These are phyloP conservation scores for Stegana nigrithorax DNA, from an alignment of 2,888 invertebrate species.

Conservation along the genomic window DNA sequence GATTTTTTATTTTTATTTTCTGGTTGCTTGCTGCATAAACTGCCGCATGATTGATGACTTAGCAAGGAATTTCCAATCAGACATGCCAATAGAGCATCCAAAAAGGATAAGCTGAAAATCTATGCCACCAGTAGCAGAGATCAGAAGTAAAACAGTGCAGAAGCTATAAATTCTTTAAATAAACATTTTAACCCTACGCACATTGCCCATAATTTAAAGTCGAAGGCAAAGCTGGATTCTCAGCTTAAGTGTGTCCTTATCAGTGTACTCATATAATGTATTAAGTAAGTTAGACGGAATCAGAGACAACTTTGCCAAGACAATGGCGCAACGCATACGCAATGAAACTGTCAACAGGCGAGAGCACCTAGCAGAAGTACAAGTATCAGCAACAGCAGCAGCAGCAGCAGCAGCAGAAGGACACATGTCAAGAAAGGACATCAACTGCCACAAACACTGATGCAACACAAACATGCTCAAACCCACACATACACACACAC, in stretches of 20 bases:
- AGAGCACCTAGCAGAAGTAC: neutral
- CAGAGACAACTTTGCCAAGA: neutral
- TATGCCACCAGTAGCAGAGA: neutral
- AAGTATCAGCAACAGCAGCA: neutral
- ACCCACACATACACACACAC: slow-evolving; percentile 8
- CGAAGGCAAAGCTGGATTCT: neutral
- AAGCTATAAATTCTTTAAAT: neutral
- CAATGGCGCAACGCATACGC: neutral
- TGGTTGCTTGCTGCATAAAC: slow-evolving; percentile 14
- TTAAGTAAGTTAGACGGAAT: neutral
- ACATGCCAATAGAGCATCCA: neutral
- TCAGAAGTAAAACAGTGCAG: neutral
- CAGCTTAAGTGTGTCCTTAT: too few relatives aligned
- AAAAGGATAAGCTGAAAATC: neutral
- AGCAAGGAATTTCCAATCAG: slow-evolving; percentile 34
- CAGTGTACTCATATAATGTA: too few relatives aligned
- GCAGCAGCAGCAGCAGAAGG: neutral
- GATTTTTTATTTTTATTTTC: too few relatives aligned
- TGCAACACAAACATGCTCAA: slow-evolving; percentile 36
- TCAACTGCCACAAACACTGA: slow-evolving; percentile 47
- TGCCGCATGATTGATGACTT: slow-evolving; percentile 60
- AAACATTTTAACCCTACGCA: neutral
- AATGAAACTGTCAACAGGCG: slow-evolving; percentile 16
- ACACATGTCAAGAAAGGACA: slow-evolving; percentile 14
- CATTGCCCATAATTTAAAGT: neutral